phyloP scores from a whole-genome alignment of 2,113 vertebrate genomes.

The Penelope pileata region DNA sequence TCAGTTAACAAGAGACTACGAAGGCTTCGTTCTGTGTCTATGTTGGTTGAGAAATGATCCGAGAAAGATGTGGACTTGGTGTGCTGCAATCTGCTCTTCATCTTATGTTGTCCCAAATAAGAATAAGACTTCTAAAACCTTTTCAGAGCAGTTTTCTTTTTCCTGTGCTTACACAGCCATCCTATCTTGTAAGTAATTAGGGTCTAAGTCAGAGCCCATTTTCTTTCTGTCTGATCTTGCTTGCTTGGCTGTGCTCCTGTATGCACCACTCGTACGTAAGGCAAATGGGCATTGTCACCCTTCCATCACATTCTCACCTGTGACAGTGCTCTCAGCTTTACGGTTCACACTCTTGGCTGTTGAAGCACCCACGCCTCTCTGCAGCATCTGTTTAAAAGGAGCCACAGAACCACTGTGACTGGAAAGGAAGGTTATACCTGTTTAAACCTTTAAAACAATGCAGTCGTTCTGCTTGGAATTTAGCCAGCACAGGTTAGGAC shows the following conservation, averaged over 20 bases:
- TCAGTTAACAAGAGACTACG: not conserved
- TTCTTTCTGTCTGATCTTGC: not conserved
- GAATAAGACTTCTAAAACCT: not conserved
- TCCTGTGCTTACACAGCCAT: not conserved
- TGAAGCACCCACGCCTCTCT: not conserved
- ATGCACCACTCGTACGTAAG: not conserved
- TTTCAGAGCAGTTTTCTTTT: not conserved
- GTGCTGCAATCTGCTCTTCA: not conserved
- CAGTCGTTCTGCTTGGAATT: not conserved
- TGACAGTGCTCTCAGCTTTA: not conserved
- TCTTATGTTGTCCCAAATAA: not conserved
- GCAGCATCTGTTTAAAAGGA: not conserved
- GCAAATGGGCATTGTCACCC: accelerated
- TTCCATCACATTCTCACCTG: not conserved
- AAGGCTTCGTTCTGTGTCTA: accelerated
- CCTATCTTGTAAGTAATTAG: not conserved
- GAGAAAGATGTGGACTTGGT: not conserved
- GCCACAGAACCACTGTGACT: not conserved
- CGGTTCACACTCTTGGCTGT: not conserved
- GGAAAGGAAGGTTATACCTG: not conserved
- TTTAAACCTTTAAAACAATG: not conserved
- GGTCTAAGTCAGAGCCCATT: not conserved
- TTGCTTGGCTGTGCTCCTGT: not conserved
- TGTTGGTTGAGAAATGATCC: not conserved
- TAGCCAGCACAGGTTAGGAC: not conserved